These are phyloP conservation scores for Chiloscyllium plagiosum DNA, from an alignment of 2,113 vertebrate genomes.

Conservation along the genomic window DNA sequence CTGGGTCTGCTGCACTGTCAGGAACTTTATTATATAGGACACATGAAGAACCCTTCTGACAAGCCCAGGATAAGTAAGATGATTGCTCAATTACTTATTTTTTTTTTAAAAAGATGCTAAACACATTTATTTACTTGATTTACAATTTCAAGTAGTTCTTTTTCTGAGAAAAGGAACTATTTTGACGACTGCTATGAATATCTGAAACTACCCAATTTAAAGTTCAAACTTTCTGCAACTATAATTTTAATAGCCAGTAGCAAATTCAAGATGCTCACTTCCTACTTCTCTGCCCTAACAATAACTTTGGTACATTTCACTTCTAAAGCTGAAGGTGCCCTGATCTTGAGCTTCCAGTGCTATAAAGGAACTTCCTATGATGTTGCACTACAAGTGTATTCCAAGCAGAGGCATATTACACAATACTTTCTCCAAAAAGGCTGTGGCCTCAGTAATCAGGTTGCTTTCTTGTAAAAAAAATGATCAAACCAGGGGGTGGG, in stretches of 20 bases:
- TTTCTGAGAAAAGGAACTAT: neutral
- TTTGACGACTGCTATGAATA: neutral
- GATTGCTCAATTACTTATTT: neutral
- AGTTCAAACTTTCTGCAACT: conserved; percentile 18
- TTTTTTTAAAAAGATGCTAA: neutral
- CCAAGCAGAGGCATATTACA: conserved; percentile 65
- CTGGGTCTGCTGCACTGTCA: neutral
- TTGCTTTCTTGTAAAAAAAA: conserved; percentile 51
- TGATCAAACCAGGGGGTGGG: conserved; percentile 72
- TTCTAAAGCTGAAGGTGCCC: conserved; percentile 52
- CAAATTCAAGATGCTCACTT: conserved; percentile 41
- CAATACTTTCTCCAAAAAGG: conserved; percentile 55
- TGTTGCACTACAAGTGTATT: conserved; percentile 47
- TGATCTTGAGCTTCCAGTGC: conserved; percentile 49
- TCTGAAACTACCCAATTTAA: conserved; percentile 7
- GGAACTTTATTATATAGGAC: neutral
- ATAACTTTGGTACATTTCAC: conserved; percentile 41
- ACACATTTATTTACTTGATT: neutral
- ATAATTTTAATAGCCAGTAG: conserved; percentile 40
- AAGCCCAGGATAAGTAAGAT: neutral
- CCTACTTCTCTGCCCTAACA: conserved; percentile 48
- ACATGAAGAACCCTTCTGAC: neutral
- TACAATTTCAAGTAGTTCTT: neutral
- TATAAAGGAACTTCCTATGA: conserved; percentile 60
- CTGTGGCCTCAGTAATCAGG: conserved; percentile 59